phyloP scores from a whole-genome alignment of 2,888 invertebrate species.

The Folsomia candida region DNA sequence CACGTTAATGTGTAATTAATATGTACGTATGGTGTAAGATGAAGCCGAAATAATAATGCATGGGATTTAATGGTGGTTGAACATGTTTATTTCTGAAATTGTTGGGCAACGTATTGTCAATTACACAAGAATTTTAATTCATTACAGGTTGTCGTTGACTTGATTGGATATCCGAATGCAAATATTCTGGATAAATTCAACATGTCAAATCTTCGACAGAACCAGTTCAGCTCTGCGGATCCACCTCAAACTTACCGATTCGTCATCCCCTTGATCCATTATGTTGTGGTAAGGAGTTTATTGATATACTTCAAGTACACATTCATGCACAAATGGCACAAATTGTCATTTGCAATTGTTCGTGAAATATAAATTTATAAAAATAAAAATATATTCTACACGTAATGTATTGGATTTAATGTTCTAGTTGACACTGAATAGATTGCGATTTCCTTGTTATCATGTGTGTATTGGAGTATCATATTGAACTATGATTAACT shows the following conservation, averaged over 20 bases:
- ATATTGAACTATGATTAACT: too few species aligned
- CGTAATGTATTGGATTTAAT: too few species aligned
- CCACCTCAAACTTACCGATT: conserved; percentile 54
- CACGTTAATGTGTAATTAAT: background rate
- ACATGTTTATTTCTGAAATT: background rate
- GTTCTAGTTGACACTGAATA: too few species aligned
- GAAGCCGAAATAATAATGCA: background rate
- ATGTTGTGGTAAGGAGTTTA: conserved; percentile 46
- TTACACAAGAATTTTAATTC: conserved; percentile 15
- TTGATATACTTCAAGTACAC: too few species aligned
- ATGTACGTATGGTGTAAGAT: background rate
- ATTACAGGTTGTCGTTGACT: conserved; percentile 53
- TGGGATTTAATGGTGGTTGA: background rate
- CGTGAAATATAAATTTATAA: too few species aligned
- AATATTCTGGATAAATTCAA: conserved; percentile 54
- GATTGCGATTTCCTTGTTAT: too few species aligned
- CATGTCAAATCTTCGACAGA: conserved; percentile 52
- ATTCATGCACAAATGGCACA: too few species aligned
- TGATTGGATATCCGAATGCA: conserved; percentile 54
- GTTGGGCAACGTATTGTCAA: background rate
- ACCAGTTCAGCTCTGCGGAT: conserved; percentile 50
- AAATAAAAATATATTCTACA: too few species aligned
- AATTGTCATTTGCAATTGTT: too few species aligned
- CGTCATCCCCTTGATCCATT: conserved; percentile 55
- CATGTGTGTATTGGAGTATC: too few species aligned